phyloP scores from a whole-genome alignment of 2,113 vertebrate genomes.

The Pangasianodon gigas region DNA sequence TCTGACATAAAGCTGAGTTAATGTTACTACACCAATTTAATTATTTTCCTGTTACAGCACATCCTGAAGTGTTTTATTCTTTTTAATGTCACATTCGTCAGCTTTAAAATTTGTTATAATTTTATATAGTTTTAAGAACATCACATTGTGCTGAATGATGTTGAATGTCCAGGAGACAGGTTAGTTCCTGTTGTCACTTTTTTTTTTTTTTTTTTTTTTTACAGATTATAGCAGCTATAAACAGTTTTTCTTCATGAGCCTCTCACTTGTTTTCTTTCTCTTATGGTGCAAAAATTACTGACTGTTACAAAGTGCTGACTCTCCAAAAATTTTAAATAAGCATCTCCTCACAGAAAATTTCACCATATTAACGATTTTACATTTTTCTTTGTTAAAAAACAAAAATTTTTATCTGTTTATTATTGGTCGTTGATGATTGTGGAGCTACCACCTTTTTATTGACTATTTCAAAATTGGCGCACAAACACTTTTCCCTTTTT shows the following conservation, averaged over 20 bases:
- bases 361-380: neutral
- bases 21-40: neutral
- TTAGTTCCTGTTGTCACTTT: neutral
- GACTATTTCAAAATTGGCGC: neutral
- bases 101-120: neutral
- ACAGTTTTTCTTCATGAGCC: neutral
- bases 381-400: neutral
- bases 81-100: neutral
- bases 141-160: neutral
- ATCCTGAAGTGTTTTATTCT: neutral
- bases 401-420: neutral
- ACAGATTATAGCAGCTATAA: too few relatives aligned
- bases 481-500: constrained; percentile 13
- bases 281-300: neutral
- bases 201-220: too few relatives aligned
- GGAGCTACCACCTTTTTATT: neutral
- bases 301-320: neutral
- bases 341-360: neutral
- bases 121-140: too few relatives aligned
- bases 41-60: neutral
- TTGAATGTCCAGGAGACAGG: neutral
- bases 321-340: neutral
- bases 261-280: neutral
- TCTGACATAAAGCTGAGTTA: neutral
- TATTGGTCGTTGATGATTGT: neutral